Evolutionary conservation across 2,113 vertebrate genomes (phyloP).

Genomic region (Periophthalmus modestus): DNA sequence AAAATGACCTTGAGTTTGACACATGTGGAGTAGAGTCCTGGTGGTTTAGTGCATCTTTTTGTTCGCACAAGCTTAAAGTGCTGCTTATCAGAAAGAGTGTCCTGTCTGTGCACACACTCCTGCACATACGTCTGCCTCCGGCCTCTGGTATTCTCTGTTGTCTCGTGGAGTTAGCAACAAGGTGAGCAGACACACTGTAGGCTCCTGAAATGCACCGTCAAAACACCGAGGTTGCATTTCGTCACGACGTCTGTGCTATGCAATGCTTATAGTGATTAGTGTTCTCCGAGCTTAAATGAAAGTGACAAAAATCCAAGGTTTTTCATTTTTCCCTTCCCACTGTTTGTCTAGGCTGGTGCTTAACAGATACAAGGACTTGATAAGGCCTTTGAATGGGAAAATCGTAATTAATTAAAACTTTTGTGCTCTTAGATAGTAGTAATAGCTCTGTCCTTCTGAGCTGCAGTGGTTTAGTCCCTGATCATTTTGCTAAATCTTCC

Average conservation of each 20-base stretch:
- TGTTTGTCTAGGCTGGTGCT: slow-evolving; percentile 4
- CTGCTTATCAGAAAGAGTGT: not conserved
- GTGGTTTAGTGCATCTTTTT: not conserved
- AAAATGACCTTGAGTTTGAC: too few relatives aligned
- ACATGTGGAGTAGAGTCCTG: not conserved
- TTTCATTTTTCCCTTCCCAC: slow-evolving; percentile 36
- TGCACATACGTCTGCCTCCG: too few relatives aligned
- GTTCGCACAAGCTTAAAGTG: too few relatives aligned
- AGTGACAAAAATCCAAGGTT: slow-evolving; percentile 19
- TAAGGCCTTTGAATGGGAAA: not conserved
- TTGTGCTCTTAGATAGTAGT: too few relatives aligned
- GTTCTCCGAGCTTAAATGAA: slow-evolving; percentile 11
- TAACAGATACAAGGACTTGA: slow-evolving; percentile 23
- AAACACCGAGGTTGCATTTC: slow-evolving; percentile 38
- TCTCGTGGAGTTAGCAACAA: slow-evolving; percentile 41
- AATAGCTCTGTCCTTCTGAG: too few relatives aligned
- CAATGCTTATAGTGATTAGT: slow-evolving; percentile 4
- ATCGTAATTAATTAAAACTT: too few relatives aligned
- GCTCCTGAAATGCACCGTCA: slow-evolving; percentile 26
- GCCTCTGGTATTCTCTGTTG: slow-evolving; percentile 34
- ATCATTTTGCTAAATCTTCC: too few relatives aligned
- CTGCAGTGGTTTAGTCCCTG: too few relatives aligned
- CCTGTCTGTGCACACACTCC: too few relatives aligned
- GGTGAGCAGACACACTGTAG: slow-evolving; percentile 32
- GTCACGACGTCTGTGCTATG: slow-evolving; percentile 16